Evolutionary conservation across 2,888 invertebrate genomes (phyloP).

Genomic region (Eupithecia pulchellata): DNA sequence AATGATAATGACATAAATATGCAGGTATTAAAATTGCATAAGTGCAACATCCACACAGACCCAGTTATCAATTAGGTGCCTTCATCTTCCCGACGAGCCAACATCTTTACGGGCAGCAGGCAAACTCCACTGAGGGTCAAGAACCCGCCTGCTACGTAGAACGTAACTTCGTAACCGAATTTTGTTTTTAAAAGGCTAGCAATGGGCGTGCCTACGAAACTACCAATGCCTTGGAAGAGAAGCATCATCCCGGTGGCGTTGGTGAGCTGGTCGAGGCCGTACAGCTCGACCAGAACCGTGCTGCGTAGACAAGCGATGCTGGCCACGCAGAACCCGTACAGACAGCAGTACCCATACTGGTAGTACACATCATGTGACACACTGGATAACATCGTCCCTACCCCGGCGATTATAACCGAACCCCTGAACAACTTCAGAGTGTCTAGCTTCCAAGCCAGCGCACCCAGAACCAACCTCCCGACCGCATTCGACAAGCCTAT

Average conservation of each 20-base stretch:
- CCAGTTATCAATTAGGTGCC: neutral
- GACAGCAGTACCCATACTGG: slow-evolving; percentile 30
- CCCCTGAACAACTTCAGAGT: slow-evolving; percentile 21
- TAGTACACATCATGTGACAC: slow-evolving; percentile 25
- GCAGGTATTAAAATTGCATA: neutral
- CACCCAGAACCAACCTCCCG: slow-evolving; percentile 31
- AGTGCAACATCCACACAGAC: neutral
- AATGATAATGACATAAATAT: slow-evolving; percentile 7
- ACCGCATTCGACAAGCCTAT: slow-evolving; percentile 27
- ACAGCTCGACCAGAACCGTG: slow-evolving; percentile 30
- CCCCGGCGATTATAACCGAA: neutral
- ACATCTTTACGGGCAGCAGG: neutral
- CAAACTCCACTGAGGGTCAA: slow-evolving; percentile 9
- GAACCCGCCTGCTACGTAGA: slow-evolving; percentile 11
- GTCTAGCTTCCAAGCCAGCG: slow-evolving; percentile 24
- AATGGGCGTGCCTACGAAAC: slow-evolving; percentile 29
- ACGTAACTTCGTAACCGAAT: slow-evolving; percentile 1
- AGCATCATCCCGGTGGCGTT: slow-evolving; percentile 36
- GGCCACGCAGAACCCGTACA: slow-evolving; percentile 31
- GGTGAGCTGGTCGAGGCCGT: slow-evolving; percentile 38
- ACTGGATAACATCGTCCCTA: slow-evolving; percentile 19
- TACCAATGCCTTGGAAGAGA: slow-evolving; percentile 36
- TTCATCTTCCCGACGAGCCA: neutral
- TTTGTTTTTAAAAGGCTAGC: slow-evolving; percentile 1
- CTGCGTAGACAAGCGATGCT: slow-evolving; percentile 27